phyloP scores from a whole-genome alignment of 2,797 vertebrate species.

The Selene dorsalis region DNA sequence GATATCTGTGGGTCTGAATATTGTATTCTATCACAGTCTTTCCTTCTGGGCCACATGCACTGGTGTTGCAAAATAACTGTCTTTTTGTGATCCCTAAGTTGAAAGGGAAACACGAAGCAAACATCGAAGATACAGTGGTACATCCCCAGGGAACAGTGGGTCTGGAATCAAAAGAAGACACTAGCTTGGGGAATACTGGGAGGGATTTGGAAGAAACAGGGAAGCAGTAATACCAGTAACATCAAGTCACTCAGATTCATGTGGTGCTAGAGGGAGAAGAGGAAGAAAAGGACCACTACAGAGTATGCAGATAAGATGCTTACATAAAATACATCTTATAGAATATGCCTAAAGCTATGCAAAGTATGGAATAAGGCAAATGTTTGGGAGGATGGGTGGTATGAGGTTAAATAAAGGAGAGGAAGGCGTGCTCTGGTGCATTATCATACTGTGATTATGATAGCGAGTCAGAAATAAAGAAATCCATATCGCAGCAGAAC shows the following conservation, averaged over 20 bases:
- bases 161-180: constrained; percentile 59
- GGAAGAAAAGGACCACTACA: background rate
- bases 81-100: constrained; percentile 13
- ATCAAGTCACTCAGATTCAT: constrained; percentile 12
- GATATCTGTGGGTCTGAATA: constrained; percentile 33
- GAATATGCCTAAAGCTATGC: constrained; percentile 6
- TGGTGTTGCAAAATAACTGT: background rate
- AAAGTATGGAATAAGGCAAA: background rate
- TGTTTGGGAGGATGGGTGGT: background rate
- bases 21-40: constrained; percentile 33
- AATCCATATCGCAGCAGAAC: constrained; percentile 14
- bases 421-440: background rate
- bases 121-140: constrained; percentile 30
- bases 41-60: constrained; percentile 13
- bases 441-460: constrained; percentile 34
- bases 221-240: constrained; percentile 18
- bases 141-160: constrained; percentile 34
- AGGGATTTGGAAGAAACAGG: constrained; percentile 46
- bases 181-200: constrained; percentile 39
- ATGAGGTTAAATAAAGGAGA: constrained; percentile 6
- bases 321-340: background rate
- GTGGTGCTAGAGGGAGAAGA: background rate
- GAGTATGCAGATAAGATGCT: constrained; percentile 14
- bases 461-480: constrained; percentile 12
- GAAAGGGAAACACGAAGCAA: constrained; percentile 22